These are phyloP conservation scores for Pygocentrus nattereri DNA, from an alignment of 2,797 vertebrate species.

Conservation along the genomic window DNA sequence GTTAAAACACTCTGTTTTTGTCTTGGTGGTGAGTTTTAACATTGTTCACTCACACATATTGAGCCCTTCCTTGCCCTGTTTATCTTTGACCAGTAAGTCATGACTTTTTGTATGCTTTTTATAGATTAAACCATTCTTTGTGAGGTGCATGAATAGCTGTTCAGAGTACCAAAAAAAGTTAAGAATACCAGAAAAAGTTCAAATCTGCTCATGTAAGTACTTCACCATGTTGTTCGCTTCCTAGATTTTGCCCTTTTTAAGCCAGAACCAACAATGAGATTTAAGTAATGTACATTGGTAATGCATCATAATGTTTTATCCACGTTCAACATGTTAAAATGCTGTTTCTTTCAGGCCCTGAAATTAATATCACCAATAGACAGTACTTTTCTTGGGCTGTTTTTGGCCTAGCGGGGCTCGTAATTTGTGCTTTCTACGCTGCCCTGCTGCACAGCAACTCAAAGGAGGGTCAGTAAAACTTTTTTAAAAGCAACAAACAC, in stretches of 20 bases:
- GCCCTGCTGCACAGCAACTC: slow-evolving; percentile 55
- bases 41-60: neutral
- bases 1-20: slow-evolving; percentile 61
- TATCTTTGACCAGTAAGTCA: neutral
- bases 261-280: neutral
- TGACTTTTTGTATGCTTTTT: neutral
- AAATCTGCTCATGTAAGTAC: slow-evolving; percentile 57
- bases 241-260: neutral
- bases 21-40: slow-evolving; percentile 65
- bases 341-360: slow-evolving; percentile 45
- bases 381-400: slow-evolving; percentile 25
- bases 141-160: slow-evolving; percentile 68
- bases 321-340: neutral
- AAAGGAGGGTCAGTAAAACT: slow-evolving; percentile 64
- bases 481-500: neutral
- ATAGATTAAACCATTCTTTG: slow-evolving; percentile 77
- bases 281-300: slow-evolving; percentile 50
- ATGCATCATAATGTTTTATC: neutral
- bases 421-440: slow-evolving; percentile 49
- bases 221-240: neutral
- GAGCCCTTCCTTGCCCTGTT: neutral
- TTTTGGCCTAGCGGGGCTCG: slow-evolving; percentile 8
- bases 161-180: neutral
- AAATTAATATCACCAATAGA: slow-evolving; percentile 3
- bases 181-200: slow-evolving; percentile 23